These are phyloP conservation scores for Metridium senile DNA, from an alignment of 92 coral and sea anemone genomes.

Conservation along the genomic window DNA sequence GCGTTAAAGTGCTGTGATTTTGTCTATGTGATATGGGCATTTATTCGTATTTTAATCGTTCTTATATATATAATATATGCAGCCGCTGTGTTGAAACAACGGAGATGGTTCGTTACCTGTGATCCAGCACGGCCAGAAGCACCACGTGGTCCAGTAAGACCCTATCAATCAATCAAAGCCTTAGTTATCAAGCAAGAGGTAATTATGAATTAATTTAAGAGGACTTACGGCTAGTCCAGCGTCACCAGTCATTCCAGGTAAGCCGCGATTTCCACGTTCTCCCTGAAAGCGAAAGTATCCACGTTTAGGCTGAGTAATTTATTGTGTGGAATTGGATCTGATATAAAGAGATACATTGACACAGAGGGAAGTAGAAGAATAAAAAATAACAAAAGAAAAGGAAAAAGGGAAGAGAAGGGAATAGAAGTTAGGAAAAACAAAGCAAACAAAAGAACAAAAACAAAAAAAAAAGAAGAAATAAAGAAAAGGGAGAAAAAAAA, in stretches of 20 bases:
- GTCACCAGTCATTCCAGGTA: conserved; percentile 31
- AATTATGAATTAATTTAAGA: background rate
- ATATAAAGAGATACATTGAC: background rate
- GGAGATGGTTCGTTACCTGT: conserved; percentile 11
- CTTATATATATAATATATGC: too few species aligned
- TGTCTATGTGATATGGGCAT: too few species aligned
- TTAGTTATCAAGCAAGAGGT: background rate
- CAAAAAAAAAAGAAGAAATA: background rate
- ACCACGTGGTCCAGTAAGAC: conserved; percentile 47
- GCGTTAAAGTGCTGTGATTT: too few species aligned
- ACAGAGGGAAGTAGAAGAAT: background rate
- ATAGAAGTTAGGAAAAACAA: background rate
- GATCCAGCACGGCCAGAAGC: conserved; percentile 45
- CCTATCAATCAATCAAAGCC: conserved; percentile 26
- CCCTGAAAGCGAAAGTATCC: conserved; percentile 33
- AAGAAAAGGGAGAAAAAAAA: background rate
- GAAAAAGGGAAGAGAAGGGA: background rate
- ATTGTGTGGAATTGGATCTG: too few species aligned
- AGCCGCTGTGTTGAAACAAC: too few species aligned
- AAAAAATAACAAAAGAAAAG: background rate
- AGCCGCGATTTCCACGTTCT: conserved; percentile 40
- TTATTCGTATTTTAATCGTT: too few species aligned
- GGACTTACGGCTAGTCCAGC: conserved; percentile 34
- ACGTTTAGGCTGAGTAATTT: too few species aligned
- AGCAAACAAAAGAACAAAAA: background rate